phyloP scores from a whole-genome alignment of 2,113 vertebrate species.

The Entomyzon cyanotis region DNA sequence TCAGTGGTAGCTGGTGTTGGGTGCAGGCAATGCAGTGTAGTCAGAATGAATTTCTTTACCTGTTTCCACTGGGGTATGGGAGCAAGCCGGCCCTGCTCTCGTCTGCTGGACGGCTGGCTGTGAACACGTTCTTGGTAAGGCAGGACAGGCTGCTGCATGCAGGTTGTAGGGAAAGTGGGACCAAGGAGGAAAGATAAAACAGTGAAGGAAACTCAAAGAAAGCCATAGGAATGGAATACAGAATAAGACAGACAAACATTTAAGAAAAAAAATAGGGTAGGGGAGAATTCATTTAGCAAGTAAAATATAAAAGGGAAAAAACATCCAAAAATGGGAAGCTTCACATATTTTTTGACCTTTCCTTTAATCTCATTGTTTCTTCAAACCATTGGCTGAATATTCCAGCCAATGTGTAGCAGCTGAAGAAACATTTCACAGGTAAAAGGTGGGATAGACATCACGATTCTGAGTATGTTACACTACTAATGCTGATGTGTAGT shows the following conservation, averaged over 20 bases:
- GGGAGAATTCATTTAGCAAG: constrained; percentile 44
- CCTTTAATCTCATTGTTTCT: not conserved
- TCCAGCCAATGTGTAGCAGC: not conserved
- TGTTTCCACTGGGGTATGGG: constrained; percentile 93
- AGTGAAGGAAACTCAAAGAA: constrained; percentile 55
- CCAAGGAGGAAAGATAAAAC: constrained; percentile 70
- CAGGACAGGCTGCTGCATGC: constrained; percentile 81
- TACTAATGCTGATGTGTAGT: not conserved
- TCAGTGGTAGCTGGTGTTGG: not conserved
- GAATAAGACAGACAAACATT: constrained; percentile 40
- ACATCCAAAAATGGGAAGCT: not conserved
- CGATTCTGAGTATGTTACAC: not conserved
- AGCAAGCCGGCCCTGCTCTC: constrained; percentile 79
- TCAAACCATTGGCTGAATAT: not conserved
- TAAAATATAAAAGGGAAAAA: constrained; percentile 38
- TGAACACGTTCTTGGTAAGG: constrained; percentile 84
- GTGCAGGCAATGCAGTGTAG: not conserved
- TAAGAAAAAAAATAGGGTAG: not conserved
- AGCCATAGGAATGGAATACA: constrained; percentile 15
- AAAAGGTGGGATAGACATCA: not conserved
- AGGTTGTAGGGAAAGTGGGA: constrained; percentile 52
- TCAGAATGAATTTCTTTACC: constrained; percentile 81
- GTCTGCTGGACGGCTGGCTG: constrained; percentile 75
- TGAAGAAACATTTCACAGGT: not conserved
- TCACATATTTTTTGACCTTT: not conserved